Base-by-base conservation (phyloP, 2,888 invertebrate species). In the Orthosia gothica region DNA sequence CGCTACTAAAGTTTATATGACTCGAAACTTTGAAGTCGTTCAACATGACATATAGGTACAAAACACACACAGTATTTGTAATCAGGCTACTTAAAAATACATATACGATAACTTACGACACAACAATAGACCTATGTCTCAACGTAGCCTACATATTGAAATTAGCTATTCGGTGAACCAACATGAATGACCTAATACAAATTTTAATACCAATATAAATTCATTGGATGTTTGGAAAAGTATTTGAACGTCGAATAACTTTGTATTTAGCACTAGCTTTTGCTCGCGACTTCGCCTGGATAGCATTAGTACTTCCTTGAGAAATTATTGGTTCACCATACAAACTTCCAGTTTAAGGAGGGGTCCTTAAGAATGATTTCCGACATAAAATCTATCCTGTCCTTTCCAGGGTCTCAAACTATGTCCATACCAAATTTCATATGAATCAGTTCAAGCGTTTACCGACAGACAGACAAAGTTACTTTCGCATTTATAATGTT, bases 81-180 rank as follows among this genome's bases (percentile, higher is more conserved):
- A 86, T 66, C 45, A 61, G 23, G 59, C 73, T 76, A 82, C 82
- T 79, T 76, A 79, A 76, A 82, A 82, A 82, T 72, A 79, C 70
- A 67, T 66, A 82, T 84, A 79, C 75, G 74, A 79, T 83, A 80
- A n/a, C 52, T 87, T 81, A 76, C 83, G 61, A 76, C 79, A 82
- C 49, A 70, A 80, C 78, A 79, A 81, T 83, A 83, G 74, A 69
- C 57, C 61, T 55, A 76, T 84, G 85, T 77, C 84, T 76, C 78
- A 88, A 90, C 74, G 50, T 78, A 88, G 78, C 87, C 90, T 78
- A 89, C 87, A 87, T 89, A 87, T 83, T 63, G 70, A 84, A 82
- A 87, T 88, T 80, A 83, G 72, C 76, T 63, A 83, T 82, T 75
- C 76, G 72, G 81, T 87, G 78, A 85, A 83, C 82, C 74, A 79